These are phyloP conservation scores for Aethes cnicana DNA, from an alignment of 2,888 invertebrate genomes.

Conservation along the genomic window DNA sequence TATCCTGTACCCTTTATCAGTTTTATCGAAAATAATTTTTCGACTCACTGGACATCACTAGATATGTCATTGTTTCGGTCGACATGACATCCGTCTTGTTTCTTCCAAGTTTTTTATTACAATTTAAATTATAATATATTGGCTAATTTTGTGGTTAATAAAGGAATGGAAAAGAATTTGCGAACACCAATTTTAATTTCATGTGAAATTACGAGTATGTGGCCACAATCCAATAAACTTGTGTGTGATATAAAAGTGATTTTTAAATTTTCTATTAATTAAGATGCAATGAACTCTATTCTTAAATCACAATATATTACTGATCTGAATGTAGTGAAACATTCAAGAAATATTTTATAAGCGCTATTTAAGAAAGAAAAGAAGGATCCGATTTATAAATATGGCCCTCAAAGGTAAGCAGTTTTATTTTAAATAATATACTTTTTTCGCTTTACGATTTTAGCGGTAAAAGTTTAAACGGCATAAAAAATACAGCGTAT, in stretches of 20 bases:
- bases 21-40: neutral
- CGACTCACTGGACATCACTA: neutral
- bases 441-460: neutral
- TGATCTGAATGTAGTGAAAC: no score
- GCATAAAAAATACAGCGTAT: no score
- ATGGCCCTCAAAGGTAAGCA: conserved; percentile 21
- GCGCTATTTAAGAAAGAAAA: no score
- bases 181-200: no score
- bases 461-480: no score
- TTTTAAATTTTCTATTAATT: neutral
- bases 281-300: no score
- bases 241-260: no score
- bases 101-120: conserved; percentile 1
- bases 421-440: neutral
- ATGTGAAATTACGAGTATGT: no score
- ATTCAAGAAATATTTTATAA: neutral
- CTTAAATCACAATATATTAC: no score
- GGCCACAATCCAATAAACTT: no score
- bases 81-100: conserved; percentile 15
- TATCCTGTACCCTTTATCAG: neutral
- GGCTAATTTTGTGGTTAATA: no score
- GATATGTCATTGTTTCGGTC: conserved; percentile 10
- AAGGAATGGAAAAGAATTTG: no score
- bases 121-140: conserved; percentile 21
- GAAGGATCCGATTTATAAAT: neutral